Conservation (phyloP, 2,797 vertebrate genomes). For the Luscinia megarhynchos region DNA sequence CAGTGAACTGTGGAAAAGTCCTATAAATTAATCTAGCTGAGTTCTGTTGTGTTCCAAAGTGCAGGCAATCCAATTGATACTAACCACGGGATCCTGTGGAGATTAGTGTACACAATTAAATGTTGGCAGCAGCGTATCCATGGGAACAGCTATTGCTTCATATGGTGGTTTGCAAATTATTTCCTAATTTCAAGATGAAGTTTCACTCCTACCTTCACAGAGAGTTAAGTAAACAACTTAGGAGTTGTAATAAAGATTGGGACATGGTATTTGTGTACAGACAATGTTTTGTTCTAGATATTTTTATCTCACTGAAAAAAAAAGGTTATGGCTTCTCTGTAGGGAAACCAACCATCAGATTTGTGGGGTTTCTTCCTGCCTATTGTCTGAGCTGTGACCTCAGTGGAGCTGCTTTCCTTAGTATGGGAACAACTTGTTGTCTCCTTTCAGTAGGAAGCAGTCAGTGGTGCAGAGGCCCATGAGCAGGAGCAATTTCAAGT, state of each 20-base stretch:
- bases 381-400: not conserved
- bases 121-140: conserved; percentile 48
- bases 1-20: not conserved
- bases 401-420: not conserved
- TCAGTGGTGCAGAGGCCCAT: not conserved
- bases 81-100: conserved; percentile 52
- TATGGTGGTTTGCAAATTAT: conserved; percentile 44
- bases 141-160: conserved; percentile 62
- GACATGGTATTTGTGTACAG: not conserved
- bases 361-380: not conserved
- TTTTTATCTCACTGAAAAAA: not conserved
- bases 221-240: conserved; percentile 8
- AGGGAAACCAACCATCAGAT: not conserved
- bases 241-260: not conserved
- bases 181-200: conserved; percentile 30
- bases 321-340: not conserved
- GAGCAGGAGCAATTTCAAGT: not conserved
- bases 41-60: conserved; percentile 39
- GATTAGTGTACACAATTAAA: conserved; percentile 66
- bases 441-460: not conserved
- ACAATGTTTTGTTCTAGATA: not conserved
- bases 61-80: conserved; percentile 31
- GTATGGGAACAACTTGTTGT: not conserved
- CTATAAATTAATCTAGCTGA: conserved; percentile 33
- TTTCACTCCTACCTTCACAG: not conserved